phyloP scores from a whole-genome alignment of 2,797 vertebrate species.

The Crax fasciolata region DNA sequence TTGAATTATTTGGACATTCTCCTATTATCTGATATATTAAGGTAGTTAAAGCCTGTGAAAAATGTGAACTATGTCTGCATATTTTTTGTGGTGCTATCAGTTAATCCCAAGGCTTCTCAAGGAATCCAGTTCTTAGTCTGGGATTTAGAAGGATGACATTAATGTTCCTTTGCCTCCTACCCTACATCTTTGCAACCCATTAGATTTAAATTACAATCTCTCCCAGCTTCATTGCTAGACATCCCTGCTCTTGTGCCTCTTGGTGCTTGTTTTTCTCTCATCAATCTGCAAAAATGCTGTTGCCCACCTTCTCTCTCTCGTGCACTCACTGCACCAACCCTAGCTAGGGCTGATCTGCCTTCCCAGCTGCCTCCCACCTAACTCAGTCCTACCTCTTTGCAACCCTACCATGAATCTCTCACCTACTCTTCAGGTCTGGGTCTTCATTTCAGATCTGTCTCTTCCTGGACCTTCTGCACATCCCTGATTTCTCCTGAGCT shows the following conservation, averaged over 20 bases:
- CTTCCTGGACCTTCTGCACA: background rate
- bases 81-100: conserved; percentile 57
- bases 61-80: conserved; percentile 68
- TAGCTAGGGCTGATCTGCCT: background rate
- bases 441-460: background rate
- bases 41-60: conserved; percentile 71
- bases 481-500: background rate
- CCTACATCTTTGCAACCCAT: background rate
- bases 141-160: conserved; percentile 61
- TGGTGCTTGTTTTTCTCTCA: background rate
- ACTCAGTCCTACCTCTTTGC: background rate
- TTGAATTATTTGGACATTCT: conserved; percentile 59
- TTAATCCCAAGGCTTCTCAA: conserved; percentile 66
- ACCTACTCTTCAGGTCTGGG: fast-evolving
- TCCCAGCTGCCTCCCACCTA: background rate
- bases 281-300: background rate
- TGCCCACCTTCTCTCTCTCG: background rate
- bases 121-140: conserved; percentile 47
- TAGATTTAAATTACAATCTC: conserved; percentile 21
- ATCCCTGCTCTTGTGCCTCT: background rate
- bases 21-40: conserved; percentile 64
- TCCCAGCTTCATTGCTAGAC: background rate
- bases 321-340: background rate
- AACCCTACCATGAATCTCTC: background rate
- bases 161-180: conserved; percentile 30